A percentile compares a stretch with the other conserved stretches of the same genome.
Evolutionary conservation across 2,888 invertebrate species (phyloP).

Genomic region (Rhaphigaster nebulosa): DNA sequence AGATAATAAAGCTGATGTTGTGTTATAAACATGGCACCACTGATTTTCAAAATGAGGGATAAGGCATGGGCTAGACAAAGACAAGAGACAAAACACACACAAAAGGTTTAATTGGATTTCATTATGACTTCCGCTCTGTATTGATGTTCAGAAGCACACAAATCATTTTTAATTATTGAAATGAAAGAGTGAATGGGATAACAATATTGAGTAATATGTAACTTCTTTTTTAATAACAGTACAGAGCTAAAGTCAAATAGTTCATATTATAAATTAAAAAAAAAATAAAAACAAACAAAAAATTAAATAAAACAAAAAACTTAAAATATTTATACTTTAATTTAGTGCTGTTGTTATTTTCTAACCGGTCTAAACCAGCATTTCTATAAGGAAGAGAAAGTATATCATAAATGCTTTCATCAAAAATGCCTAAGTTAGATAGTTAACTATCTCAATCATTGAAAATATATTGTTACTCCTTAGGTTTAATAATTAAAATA

Average conservation of each 20-base stretch:
- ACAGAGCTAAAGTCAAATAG: constrained; percentile 53
- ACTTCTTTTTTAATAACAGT: constrained; percentile 23
- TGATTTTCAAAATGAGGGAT: constrained; percentile 60
- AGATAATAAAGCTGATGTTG: not conserved
- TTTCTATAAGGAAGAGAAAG: constrained; percentile 60
- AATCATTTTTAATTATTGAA: not conserved
- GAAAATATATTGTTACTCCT: constrained; percentile 33
- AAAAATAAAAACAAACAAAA: constrained; percentile 55
- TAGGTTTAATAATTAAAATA: constrained; percentile 36
- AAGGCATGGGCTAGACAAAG: constrained; percentile 65
- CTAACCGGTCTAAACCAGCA: constrained; percentile 56
- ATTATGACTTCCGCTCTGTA: constrained; percentile 50
- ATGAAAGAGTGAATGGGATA: not conserved
- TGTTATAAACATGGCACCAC: constrained; percentile 56
- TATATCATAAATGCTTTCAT: constrained; percentile 43
- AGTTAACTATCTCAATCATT: constrained; percentile 22
- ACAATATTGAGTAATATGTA: not conserved
- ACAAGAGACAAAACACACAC: constrained; percentile 65
- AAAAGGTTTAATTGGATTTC: constrained; percentile 62
- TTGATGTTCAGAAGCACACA: constrained; percentile 43
- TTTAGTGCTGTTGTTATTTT: constrained; percentile 55
- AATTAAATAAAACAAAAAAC: constrained; percentile 53
- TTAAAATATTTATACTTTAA: constrained; percentile 54
- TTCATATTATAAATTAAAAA: constrained; percentile 52
- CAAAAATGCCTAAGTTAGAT: constrained; percentile 46